Evolutionary conservation across 2,888 invertebrate genomes (phyloP), one percentile per base, ranked within the genome.

Genomic region (Chromoteleia sp.): DNA sequence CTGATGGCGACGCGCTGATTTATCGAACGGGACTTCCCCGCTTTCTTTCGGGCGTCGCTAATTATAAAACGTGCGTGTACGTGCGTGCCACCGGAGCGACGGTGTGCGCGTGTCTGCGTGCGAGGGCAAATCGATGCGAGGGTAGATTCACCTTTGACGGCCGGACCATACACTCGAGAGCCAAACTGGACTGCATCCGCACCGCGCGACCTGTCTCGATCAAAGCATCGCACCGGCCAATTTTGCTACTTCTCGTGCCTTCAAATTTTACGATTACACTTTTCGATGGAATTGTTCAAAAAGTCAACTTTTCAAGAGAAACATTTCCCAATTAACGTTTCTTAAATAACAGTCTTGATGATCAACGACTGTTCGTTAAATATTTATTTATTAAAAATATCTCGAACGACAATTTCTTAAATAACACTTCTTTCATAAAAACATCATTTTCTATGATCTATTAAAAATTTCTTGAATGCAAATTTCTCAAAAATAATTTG

Each of bases 61-160:
- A 90, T 90, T 89, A 89, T 87, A 88, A 89, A 89, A 88, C 85
- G 86, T 87, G 85, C 84, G 82, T 76, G 73, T 77, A 68, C 43
- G 76, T 73, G 68, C 39, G 71, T 33, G 71, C 50, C 43, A 36
- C 67, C 12, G 77, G 29, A 8, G 52, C 65, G 56, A 36, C 73
- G 25, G 43, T 6, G 25, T 25, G 25, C 25, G 25, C 25, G 74
- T 59, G 61, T 70, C 30, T 59, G 61, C 30, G 63, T 67, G 54
- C 48, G 39, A 59, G 54, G 58, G 61, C 74, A 81, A 81, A 75
- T 68, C 73, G 63, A 71, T 70, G 78, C 59, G 43, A 52, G 65
- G 63, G 73, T 67, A 81, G 71, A 68, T 81, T 77, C 86, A 85
- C 84, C 86, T 86, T 68, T 68, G 71, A 79, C 71, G 71, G 45